Evolutionary conservation across 1,140 invertebrate genomes (phyloP).

Genomic region (Pogonomyrmex californicus): DNA sequence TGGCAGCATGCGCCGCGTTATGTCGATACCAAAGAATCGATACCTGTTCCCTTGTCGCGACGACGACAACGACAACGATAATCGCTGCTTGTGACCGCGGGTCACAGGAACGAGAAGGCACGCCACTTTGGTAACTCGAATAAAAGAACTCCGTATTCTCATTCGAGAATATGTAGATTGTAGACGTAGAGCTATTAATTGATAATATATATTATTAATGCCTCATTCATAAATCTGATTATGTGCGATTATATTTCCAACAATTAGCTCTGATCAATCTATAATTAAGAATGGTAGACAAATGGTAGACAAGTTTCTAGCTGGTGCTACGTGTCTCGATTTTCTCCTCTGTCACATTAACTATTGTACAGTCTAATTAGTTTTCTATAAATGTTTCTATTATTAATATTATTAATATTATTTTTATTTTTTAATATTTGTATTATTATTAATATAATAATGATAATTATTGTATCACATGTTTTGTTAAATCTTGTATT

Average conservation of each 20-base stretch:
- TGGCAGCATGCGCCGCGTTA: slow-evolving; percentile 57
- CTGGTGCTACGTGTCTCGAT: slow-evolving; percentile 36
- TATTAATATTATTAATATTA: slow-evolving; percentile 59
- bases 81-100: slow-evolving; percentile 48
- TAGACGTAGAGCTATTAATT: slow-evolving; percentile 8
- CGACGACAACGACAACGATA: slow-evolving; percentile 46
- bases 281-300: slow-evolving; percentile 8
- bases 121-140: slow-evolving; percentile 60
- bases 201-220: slow-evolving; percentile 38
- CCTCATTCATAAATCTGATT: slow-evolving; percentile 43
- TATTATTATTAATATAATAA: slow-evolving; percentile 70
- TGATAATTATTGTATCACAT: slow-evolving; percentile 64
- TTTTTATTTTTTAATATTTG: slow-evolving; percentile 45
- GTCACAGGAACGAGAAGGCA: slow-evolving; percentile 41
- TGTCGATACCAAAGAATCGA: slow-evolving; percentile 75
- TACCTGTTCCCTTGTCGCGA: slow-evolving; percentile 66
- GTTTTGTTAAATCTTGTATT: slow-evolving; percentile 75
- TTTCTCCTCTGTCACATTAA: slow-evolving; percentile 41
- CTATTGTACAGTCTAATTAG: slow-evolving; percentile 70
- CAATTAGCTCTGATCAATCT: slow-evolving; percentile 30
- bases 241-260: slow-evolving; percentile 5
- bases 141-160: slow-evolving; percentile 31
- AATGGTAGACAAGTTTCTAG: neutral
- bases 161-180: slow-evolving; percentile 4
- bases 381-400: slow-evolving; percentile 49